Conservation (phyloP, 2,113 vertebrate genomes). For the Siniperca chuatsi region DNA sequence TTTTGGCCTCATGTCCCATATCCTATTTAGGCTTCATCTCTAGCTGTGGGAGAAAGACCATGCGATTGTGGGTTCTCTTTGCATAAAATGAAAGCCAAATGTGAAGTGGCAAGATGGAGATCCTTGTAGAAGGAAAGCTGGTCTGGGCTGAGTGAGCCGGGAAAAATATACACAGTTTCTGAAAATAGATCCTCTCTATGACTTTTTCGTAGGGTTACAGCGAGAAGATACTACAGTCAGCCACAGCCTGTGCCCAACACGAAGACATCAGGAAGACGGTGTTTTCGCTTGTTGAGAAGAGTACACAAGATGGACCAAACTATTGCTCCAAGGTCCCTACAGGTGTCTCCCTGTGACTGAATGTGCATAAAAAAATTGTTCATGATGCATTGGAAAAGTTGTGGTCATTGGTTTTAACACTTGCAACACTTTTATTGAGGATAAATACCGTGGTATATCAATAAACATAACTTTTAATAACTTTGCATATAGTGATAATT, state of each 20-base stretch:
- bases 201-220: slow-evolving; percentile 37
- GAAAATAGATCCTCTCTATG: slow-evolving; percentile 40
- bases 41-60: slow-evolving; percentile 39
- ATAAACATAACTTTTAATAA: not conserved
- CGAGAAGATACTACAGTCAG: slow-evolving; percentile 15
- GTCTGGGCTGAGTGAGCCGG: slow-evolving; percentile 29
- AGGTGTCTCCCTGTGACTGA: slow-evolving; percentile 2
- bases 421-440: not conserved
- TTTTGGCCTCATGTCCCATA: slow-evolving; percentile 47
- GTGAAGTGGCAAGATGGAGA: slow-evolving; percentile 53
- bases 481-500: not conserved
- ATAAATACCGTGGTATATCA: not conserved
- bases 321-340: not conserved
- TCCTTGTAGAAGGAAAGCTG: slow-evolving; percentile 31
- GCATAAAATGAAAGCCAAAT: slow-evolving; percentile 69
- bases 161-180: slow-evolving; percentile 45
- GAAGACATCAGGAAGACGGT: not conserved
- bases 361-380: not conserved
- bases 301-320: not conserved
- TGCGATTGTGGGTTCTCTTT: slow-evolving; percentile 58
- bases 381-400: not conserved
- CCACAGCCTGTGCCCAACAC: not conserved
- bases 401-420: no score
- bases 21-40: slow-evolving; percentile 51
- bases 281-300: not conserved